phyloP scores from a whole-genome alignment of 2,797 vertebrate genomes.

The Urophycis tenuis region DNA sequence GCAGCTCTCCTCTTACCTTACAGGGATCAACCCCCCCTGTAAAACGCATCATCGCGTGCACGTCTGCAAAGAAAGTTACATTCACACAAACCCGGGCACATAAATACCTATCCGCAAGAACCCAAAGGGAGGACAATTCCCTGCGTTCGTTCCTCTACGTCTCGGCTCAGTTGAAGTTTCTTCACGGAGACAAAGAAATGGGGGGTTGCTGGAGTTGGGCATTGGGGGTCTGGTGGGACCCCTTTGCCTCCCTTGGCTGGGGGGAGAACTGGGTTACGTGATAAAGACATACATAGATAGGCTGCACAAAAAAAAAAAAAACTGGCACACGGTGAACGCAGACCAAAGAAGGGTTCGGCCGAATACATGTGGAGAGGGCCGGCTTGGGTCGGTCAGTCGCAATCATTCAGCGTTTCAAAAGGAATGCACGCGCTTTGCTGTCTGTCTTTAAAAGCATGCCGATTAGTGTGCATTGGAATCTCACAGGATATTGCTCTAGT shows the following conservation, averaged over 20 bases:
- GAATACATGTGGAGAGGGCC: slow-evolving; percentile 10
- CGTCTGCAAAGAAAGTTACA: slow-evolving; percentile 83
- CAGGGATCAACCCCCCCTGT: slow-evolving; percentile 76
- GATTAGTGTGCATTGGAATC: neutral
- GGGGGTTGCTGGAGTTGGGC: slow-evolving; percentile 83
- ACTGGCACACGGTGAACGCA: slow-evolving; percentile 72
- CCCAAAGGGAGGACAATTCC: slow-evolving; percentile 97
- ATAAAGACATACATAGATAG: slow-evolving; percentile 98
- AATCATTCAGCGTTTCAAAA: neutral
- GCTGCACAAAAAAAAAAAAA: slow-evolving; percentile 81
- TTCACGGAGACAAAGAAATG: slow-evolving; percentile 94
- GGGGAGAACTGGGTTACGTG: slow-evolving; percentile 96
- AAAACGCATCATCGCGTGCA: slow-evolving; percentile 70
- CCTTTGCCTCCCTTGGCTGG: slow-evolving; percentile 97
- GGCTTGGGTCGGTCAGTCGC: neutral
- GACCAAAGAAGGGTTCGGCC: slow-evolving; percentile 81
- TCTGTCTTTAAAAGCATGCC: neutral
- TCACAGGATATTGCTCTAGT: slow-evolving; percentile 6
- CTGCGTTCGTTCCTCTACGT: slow-evolving; percentile 97
- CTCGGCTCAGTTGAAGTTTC: slow-evolving; percentile 93
- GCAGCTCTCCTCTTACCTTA: slow-evolving; percentile 86
- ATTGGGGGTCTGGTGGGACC: slow-evolving; percentile 93
- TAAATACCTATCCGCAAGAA: slow-evolving; percentile 99
- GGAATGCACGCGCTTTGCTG: neutral
- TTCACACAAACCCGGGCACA: slow-evolving; percentile 99